Base-by-base conservation (phyloP, 1,140 invertebrate species). In the Conus ventricosus region DNA sequence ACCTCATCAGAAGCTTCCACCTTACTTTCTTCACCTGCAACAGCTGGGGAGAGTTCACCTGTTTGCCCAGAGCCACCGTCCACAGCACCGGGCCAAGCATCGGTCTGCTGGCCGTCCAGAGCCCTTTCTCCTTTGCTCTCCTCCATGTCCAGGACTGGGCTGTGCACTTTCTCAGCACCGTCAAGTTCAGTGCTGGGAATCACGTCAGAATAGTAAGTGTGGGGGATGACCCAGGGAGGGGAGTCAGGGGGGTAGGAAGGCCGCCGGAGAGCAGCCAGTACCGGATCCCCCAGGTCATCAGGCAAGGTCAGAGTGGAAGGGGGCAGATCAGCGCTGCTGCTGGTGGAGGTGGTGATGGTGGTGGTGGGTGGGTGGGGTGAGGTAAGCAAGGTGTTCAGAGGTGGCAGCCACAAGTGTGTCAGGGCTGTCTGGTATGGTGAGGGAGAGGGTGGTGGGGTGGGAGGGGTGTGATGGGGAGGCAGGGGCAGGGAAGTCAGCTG, bases 281-380 rank as follows among this genome's bases (percentile, higher is more conserved):
- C 82, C 0, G 82, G 82, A 54, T 84, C 82, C 17, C 82, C 82
- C 8, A 84, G 82, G 82, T 84, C 82, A 60, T 84, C 82, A 10
- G 82, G 82, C 51, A 83, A 10, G 81, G 81, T 7, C 25, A 83
- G 81, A 55, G 81, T 15, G 13, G 53, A 17, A 20, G 78, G 51
- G 75, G 13, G 8, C 13, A 78, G 75, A 23, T 78, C 75, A 25
- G 13, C n/a, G 75, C n/a, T 23, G 27, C 11, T 20, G 75, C n/a
- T 23, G 27, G 3, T 20, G 78, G 78, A 27, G 78, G 6, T 53
- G 81, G 78, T 15, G 25, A 13, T 4, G 78, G 78, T 51, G 78
- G 8, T 0, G 25, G 78, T 25, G 78, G 51, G 78, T 8, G 78
- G 81, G 23, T n/a, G 67, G 6, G 67, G 15, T 71, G 67, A 17